Percentiles rank a stretch among this genome's conserved stretches.
Evolutionary conservation across 2,888 invertebrate genomes (phyloP).

Genomic region (Rhagonycha fulva): DNA sequence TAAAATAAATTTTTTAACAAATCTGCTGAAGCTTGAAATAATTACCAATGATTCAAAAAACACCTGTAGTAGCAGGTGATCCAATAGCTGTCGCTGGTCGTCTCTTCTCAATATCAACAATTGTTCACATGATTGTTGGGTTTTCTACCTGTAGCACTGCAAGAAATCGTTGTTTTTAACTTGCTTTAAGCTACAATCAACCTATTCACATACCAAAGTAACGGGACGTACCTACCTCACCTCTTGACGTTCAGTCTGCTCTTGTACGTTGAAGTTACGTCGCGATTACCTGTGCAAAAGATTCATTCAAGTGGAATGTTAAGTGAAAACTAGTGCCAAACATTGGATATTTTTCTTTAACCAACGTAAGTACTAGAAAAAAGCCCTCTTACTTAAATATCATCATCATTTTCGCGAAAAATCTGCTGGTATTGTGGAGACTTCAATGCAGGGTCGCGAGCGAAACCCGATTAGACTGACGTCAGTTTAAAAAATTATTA

Average conservation of each 20-base stretch:
- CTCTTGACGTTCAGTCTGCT: conserved; percentile 39
- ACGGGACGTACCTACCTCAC: conserved; percentile 53
- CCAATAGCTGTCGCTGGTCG: neutral
- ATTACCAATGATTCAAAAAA: no score
- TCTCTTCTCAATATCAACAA: no score
- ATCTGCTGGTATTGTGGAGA: conserved; percentile 29
- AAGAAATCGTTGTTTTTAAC: neutral
- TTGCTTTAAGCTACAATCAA: conserved; percentile 3
- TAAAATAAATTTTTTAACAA: no score
- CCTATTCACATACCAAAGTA: conserved; percentile 49
- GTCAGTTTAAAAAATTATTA: neutral
- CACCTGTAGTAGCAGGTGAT: neutral
- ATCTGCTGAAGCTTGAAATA: no score
- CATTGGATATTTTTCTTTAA: conserved; percentile 17
- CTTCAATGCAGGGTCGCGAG: conserved; percentile 37
- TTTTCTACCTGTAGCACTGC: neutral
- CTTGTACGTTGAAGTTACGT: conserved; percentile 23
- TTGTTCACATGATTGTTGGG: neutral
- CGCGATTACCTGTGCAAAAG: conserved; percentile 31
- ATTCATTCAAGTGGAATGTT: conserved; percentile 33
- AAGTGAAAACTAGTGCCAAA: conserved; percentile 28
- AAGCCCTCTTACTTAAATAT: neutral
- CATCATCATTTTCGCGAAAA: neutral
- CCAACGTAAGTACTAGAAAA: neutral
- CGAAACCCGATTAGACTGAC: conserved; percentile 34